Evolutionary conservation across 2,888 invertebrate species (phyloP).

Genomic region (Lapara coniferarum): DNA sequence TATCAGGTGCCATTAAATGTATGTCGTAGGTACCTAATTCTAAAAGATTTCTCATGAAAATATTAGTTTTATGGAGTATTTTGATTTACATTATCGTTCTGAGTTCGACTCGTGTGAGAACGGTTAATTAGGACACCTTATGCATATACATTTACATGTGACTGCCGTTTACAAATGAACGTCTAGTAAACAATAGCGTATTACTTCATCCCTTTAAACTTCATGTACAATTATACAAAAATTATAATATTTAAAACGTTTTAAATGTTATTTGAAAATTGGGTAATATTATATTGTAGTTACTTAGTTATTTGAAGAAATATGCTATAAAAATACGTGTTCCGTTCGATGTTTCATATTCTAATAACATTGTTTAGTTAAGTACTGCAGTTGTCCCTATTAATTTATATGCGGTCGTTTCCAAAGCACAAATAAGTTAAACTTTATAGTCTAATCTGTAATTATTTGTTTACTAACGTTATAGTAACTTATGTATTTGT

Average conservation of each 20-base stretch:
- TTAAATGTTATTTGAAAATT: constrained; percentile 11
- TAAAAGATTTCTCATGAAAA: too few relatives aligned
- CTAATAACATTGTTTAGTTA: constrained; percentile 29
- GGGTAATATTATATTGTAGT: constrained; percentile 2
- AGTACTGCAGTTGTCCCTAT: constrained; percentile 31
- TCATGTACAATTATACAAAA: constrained; percentile 7
- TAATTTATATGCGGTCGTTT: constrained; percentile 50
- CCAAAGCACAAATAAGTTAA: constrained; percentile 58
- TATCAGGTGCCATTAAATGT: too few relatives aligned
- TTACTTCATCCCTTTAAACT: not conserved
- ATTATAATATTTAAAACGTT: not conserved
- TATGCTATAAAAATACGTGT: constrained; percentile 25
- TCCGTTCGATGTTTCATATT: constrained; percentile 30
- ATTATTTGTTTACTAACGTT: constrained; percentile 67
- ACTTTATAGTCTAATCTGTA: constrained; percentile 55
- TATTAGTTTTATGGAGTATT: too few relatives aligned
- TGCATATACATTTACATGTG: not conserved
- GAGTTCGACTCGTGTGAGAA: too few relatives aligned
- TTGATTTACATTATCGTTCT: too few relatives aligned
- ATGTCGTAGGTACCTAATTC: too few relatives aligned
- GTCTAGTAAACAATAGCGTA: not conserved
- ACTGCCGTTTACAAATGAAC: constrained; percentile 2
- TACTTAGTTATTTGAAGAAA: not conserved
- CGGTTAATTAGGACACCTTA: too few relatives aligned
- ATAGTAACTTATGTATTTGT: constrained; percentile 54